Conservation (phyloP, 2,113 vertebrate species). For the Larimichthys crocea region DNA sequence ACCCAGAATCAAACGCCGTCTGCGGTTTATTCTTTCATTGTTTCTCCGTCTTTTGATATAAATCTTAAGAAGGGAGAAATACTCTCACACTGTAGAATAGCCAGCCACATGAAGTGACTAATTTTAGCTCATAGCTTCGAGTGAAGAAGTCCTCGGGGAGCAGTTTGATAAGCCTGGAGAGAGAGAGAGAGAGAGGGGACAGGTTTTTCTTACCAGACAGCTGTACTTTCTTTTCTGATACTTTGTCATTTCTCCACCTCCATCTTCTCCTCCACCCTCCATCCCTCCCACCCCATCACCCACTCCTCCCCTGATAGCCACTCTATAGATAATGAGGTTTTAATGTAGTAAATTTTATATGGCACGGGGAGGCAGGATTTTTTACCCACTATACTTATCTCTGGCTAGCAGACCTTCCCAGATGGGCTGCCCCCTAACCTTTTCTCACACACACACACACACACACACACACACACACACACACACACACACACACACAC, state of each 20-base stretch:
- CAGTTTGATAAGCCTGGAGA: conserved; percentile 58
- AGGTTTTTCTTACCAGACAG: conserved; percentile 51
- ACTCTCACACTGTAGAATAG: conserved; percentile 39
- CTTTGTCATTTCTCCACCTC: conserved; percentile 55
- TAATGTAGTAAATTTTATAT: conserved; percentile 80
- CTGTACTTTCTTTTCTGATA: conserved; percentile 46
- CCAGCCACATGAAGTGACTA: conserved; percentile 51
- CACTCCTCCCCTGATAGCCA: conserved; percentile 25
- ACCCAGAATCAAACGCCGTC: conserved; percentile 15
- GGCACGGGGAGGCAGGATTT: conserved; percentile 65
- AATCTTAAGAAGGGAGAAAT: conserved; percentile 11
- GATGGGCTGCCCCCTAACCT: conserved; percentile 73
- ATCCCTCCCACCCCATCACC: conserved; percentile 2
- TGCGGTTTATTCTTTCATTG: conserved; percentile 16
- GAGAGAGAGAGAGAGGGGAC: conserved; percentile 31
- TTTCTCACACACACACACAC: not conserved
- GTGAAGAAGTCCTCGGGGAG: conserved; percentile 53
- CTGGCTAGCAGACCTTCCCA: conserved; percentile 73
- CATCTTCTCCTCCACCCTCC: conserved; percentile 22
- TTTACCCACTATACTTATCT: conserved; percentile 73
- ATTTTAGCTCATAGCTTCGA: conserved; percentile 73
- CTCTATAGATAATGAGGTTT: conserved; percentile 78
- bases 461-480: not conserved
- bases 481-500: conserved; percentile 8
- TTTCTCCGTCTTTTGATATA: conserved; percentile 11